A percentile compares a stretch with the other conserved stretches of the same genome.
phyloP scores from a whole-genome alignment of 2,797 vertebrate genomes.

The Percopsis omiscomaycus region DNA sequence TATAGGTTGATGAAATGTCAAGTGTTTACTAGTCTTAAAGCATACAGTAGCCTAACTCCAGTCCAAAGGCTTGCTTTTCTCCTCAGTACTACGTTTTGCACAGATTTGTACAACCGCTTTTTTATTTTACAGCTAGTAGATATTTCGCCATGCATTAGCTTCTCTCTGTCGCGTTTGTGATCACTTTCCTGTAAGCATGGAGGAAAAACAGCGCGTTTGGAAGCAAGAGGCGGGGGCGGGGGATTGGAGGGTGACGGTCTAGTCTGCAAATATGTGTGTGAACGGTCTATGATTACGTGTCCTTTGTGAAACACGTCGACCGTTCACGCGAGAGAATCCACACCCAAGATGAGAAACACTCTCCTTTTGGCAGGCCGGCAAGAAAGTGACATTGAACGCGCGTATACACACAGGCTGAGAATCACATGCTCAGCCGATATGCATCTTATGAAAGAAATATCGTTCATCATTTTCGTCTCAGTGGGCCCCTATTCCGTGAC shows the following conservation, averaged over 20 bases:
- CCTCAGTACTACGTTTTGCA: constrained; percentile 3
- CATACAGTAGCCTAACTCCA: constrained; percentile 41
- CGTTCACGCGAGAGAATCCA: constrained; percentile 57
- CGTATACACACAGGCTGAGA: constrained; percentile 39
- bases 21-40: constrained; percentile 50
- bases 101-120: constrained; percentile 6
- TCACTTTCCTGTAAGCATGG: no score
- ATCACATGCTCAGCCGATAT: constrained; percentile 60
- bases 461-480: constrained; percentile 49
- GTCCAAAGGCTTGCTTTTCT: constrained; percentile 41
- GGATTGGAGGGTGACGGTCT: constrained; percentile 33
- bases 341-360: constrained; percentile 58
- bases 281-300: constrained; percentile 56
- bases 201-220: not conserved
- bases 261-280: constrained; percentile 7
- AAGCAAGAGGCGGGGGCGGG: not conserved
- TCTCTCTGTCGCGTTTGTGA: no score
- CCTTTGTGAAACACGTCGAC: constrained; percentile 59
- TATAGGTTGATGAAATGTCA: constrained; percentile 65
- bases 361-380: constrained; percentile 25
- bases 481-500: constrained; percentile 28
- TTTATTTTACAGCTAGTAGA: constrained; percentile 32
- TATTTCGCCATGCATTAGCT: no score
- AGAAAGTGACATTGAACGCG: constrained; percentile 63
- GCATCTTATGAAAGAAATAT: constrained; percentile 59